These are phyloP conservation scores for Chrysocyon brachyurus DNA, from an alignment of 2,797 vertebrate species.

Conservation along the genomic window DNA sequence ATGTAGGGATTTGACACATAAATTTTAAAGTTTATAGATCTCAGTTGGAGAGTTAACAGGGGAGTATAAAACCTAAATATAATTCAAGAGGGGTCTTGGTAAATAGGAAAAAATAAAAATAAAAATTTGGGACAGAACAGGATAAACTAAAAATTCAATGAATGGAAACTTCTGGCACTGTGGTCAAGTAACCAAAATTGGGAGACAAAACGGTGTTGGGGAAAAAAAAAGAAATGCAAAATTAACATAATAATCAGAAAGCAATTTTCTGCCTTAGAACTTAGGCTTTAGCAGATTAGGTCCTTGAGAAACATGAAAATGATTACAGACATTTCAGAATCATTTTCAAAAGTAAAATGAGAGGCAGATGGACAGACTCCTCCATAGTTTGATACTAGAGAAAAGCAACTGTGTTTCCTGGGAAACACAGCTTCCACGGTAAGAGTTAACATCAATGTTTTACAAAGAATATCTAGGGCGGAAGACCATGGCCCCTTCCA, in stretches of 20 bases:
- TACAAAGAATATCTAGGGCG: neutral
- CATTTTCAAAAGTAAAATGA: neutral
- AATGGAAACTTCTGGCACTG: neutral
- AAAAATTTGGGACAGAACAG: neutral
- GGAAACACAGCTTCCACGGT: neutral
- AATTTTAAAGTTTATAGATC: neutral
- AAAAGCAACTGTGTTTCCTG: neutral
- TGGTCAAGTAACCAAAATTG: neutral
- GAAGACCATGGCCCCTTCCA: neutral
- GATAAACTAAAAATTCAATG: neutral
- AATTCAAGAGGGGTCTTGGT: neutral
- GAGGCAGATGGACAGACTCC: neutral
- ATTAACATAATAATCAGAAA: neutral
- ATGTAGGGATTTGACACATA: neutral
- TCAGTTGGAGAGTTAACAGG: neutral
- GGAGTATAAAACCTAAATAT: neutral
- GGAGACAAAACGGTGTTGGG: neutral
- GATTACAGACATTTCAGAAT: neutral
- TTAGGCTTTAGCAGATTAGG: neutral
- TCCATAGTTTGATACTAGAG: neutral
- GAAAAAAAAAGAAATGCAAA: neutral
- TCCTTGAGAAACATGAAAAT: neutral
- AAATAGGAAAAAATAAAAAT: neutral
- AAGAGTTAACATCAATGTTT: neutral
- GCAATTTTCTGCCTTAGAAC: neutral